Percentiles rank a stretch among this genome's conserved stretches.
These are phyloP conservation scores for Drosophila vallismaia DNA, from an alignment of 2,888 invertebrate genomes.

Conservation along the genomic window DNA sequence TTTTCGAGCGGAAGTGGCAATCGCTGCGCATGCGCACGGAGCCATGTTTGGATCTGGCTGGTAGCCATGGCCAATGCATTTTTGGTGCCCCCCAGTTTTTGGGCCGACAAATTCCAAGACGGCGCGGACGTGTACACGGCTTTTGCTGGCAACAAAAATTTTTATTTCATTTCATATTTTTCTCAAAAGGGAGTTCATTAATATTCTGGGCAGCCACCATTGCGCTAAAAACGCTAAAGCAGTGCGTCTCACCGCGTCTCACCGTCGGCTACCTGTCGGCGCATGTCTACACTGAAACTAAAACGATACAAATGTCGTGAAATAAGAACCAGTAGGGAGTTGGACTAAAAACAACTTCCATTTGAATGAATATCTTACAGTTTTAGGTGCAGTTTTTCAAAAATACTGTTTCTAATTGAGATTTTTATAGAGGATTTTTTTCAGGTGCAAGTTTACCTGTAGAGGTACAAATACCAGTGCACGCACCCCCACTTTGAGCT, in stretches of 20 bases:
- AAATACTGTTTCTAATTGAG: not conserved
- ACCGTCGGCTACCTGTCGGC: constrained; percentile 64
- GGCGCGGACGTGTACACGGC: constrained; percentile 61
- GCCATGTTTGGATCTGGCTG: constrained; percentile 37
- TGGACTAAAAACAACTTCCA: not conserved
- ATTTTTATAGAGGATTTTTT: not conserved
- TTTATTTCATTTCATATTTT: constrained; percentile 76
- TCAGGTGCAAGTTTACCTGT: constrained; percentile 15
- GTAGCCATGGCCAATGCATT: constrained; percentile 40
- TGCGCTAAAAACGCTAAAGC: constrained; percentile 67
- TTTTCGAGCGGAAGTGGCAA: constrained; percentile 56
- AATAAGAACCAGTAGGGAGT: not conserved
- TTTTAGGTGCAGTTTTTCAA: not conserved
- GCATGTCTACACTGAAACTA: constrained; percentile 4
- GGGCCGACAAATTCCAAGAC: constrained; percentile 47
- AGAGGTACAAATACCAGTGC: constrained; percentile 25
- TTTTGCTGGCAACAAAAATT: constrained; percentile 61
- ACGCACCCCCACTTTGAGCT: constrained; percentile 68
- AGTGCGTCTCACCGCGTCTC: constrained; percentile 27
- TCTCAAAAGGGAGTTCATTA: constrained; percentile 76
- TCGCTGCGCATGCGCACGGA: constrained; percentile 32
- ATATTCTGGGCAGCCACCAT: constrained; percentile 72
- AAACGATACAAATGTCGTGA: not conserved
- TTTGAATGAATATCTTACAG: not conserved
- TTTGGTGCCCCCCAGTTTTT: constrained; percentile 20